These are phyloP conservation scores for Trichopoda pennipes DNA, from an alignment of 2,888 invertebrate species.

Conservation along the genomic window DNA sequence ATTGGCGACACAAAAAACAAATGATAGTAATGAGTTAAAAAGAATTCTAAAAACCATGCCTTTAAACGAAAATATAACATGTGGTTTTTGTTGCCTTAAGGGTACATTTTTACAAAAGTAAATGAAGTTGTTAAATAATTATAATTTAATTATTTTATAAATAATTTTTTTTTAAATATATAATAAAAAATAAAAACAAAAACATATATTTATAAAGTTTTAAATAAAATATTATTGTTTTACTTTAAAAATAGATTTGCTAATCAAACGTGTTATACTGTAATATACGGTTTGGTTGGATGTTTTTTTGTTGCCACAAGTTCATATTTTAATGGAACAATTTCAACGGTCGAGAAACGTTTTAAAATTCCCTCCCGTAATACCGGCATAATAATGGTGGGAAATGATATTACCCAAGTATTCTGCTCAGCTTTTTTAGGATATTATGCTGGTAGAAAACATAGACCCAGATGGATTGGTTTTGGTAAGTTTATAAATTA, in stretches of 20 bases:
- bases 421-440: slow-evolving; percentile 85
- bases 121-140: not conserved
- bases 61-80: slow-evolving; percentile 83
- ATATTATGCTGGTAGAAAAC: slow-evolving; percentile 86
- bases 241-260: slow-evolving; percentile 74
- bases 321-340: slow-evolving; percentile 86
- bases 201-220: no score
- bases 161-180: not conserved
- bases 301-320: slow-evolving; percentile 86
- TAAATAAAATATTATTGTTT: slow-evolving; percentile 13
- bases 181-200: no score
- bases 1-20: slow-evolving; percentile 54
- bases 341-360: slow-evolving; percentile 87
- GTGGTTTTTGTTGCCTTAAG: slow-evolving; percentile 84
- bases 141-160: not conserved
- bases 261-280: slow-evolving; percentile 80
- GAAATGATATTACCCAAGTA: slow-evolving; percentile 87
- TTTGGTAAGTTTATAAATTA: slow-evolving; percentile 76
- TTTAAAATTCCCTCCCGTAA: slow-evolving; percentile 87
- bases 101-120: slow-evolving; percentile 83
- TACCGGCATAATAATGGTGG: slow-evolving; percentile 86
- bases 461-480: slow-evolving; percentile 87
- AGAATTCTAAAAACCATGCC: slow-evolving; percentile 81
- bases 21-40: slow-evolving; percentile 73
- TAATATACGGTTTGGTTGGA: slow-evolving; percentile 85